Base-by-base conservation (phyloP, 2,888 invertebrate species). In the Chesias legatella region DNA sequence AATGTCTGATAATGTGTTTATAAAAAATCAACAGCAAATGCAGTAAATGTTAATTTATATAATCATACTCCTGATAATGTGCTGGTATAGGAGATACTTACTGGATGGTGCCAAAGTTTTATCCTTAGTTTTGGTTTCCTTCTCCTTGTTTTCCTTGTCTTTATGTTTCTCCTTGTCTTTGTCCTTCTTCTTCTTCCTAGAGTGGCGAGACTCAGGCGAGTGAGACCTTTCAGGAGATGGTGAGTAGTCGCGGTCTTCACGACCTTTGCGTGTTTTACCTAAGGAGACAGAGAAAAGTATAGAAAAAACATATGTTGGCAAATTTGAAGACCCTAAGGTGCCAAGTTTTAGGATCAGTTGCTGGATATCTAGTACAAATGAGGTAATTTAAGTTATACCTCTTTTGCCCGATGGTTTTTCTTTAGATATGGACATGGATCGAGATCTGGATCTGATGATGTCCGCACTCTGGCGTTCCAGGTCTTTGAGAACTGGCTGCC, bases 61-160 rank as follows among this genome's bases (percentile, higher is more conserved):
- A n/a, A n/a, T n/a, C n/a, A n/a, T n/a, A n/a, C n/a, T n/a, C n/a
- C n/a, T n/a, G n/a, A n/a, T n/a, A n/a, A n/a, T n/a, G n/a, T n/a
- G n/a, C n/a, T n/a, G n/a, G n/a, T 28, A 17, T 10, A 22, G 1
- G 10, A 17, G 1, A 21, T 33, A 68, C 84, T 76, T 59, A 88
- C 88, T 88, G 4, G 86, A 86, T 31, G 88, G 88, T 22, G 88
- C 85, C 45, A 88, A 63, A 33, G 88, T 86, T 56, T 84, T 88
- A 41, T 88, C 88, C 40, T 84, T 88, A 32, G 85, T 85, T 43
- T 88, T 88, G 5, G 79, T 77, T 10, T 67, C 70, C 7, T 62
- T 52, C 0, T 52, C 46, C 1, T 64, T 63, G 20, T 69, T 69
- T 0, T 79, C 73, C 34, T 71, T 72, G 1, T 78, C 71, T 25